These are phyloP conservation scores for Chalcosyrphus nemorum DNA, from an alignment of 2,888 invertebrate species.

Conservation along the genomic window DNA sequence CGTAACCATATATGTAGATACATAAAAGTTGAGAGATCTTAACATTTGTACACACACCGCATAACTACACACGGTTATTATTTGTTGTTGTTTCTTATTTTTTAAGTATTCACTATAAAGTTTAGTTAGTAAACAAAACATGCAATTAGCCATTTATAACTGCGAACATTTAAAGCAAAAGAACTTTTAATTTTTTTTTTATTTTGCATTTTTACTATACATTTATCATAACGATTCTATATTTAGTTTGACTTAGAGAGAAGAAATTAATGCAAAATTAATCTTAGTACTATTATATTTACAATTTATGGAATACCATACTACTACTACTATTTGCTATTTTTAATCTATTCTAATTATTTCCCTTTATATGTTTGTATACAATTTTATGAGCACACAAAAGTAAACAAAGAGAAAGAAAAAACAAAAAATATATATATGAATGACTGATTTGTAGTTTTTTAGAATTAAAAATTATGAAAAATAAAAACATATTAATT, in stretches of 20 bases:
- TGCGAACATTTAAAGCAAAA: constrained; percentile 16
- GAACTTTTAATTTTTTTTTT: constrained; percentile 20
- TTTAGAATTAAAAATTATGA: constrained; percentile 59
- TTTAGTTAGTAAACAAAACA: constrained; percentile 32
- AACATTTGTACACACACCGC: constrained; percentile 60
- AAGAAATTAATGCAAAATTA: constrained; percentile 49
- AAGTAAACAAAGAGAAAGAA: constrained; percentile 44
- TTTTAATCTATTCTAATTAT: constrained; percentile 58
- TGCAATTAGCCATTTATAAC: constrained; percentile 52
- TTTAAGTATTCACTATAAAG: constrained; percentile 53
- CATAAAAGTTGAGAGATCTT: constrained; percentile 40
- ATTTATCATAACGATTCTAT: constrained; percentile 32
- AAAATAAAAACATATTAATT: constrained; percentile 64
- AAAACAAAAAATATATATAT: constrained; percentile 44
- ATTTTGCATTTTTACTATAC: constrained; percentile 51
- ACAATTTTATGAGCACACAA: constrained; percentile 62
- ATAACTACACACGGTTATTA: constrained; percentile 65
- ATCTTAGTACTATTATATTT: constrained; percentile 61
- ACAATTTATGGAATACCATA: constrained; percentile 44
- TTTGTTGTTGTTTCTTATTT: constrained; percentile 71
- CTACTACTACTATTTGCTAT: constrained; percentile 67
- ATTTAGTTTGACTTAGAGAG: constrained; percentile 27
- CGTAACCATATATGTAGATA: constrained; percentile 6
- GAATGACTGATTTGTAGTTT: constrained; percentile 72
- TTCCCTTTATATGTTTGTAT: constrained; percentile 67